A percentile compares a stretch with the other conserved stretches of the same genome.
These are phyloP conservation scores for Tipula lateralis DNA, from an alignment of 2,888 invertebrate species.

Conservation along the genomic window DNA sequence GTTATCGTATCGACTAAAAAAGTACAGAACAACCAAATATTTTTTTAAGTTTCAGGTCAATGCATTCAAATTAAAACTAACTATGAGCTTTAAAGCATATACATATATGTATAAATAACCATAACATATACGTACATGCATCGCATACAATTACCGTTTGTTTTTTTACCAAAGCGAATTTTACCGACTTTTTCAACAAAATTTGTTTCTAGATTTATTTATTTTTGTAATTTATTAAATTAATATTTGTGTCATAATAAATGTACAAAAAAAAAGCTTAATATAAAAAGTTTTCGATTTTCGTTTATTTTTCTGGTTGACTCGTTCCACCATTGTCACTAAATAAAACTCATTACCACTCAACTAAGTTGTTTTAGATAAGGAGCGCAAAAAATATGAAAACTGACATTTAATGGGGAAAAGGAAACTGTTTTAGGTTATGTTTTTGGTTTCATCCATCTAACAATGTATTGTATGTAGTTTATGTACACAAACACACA, in stretches of 20 bases:
- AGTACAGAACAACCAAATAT: too few species aligned
- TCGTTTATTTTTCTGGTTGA: neutral
- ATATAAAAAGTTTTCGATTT: neutral
- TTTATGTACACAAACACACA: too few species aligned
- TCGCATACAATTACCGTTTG: too few species aligned
- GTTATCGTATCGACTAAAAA: too few species aligned
- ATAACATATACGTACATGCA: too few species aligned
- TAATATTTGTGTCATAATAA: neutral
- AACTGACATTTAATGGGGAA: neutral
- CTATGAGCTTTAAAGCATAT: too few species aligned
- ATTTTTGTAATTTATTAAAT: neutral
- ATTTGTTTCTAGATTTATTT: neutral
- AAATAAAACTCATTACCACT: conserved; percentile 11
- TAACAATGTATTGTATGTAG: neutral
- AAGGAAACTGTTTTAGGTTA: neutral
- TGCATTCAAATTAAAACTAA: neutral
- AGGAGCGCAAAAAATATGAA: neutral
- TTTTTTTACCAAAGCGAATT: too few species aligned
- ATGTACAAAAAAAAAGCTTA: neutral
- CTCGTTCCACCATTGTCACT: neutral
- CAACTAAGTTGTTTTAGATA: conserved; percentile 13
- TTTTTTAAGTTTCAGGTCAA: neutral
- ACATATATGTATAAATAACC: neutral
- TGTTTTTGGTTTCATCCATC: neutral
- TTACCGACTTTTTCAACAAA: neutral